Evolutionary conservation across 2,888 invertebrate species (phyloP), one percentile per base, ranked within the genome.

Genomic region (Euzetes globulus): DNA sequence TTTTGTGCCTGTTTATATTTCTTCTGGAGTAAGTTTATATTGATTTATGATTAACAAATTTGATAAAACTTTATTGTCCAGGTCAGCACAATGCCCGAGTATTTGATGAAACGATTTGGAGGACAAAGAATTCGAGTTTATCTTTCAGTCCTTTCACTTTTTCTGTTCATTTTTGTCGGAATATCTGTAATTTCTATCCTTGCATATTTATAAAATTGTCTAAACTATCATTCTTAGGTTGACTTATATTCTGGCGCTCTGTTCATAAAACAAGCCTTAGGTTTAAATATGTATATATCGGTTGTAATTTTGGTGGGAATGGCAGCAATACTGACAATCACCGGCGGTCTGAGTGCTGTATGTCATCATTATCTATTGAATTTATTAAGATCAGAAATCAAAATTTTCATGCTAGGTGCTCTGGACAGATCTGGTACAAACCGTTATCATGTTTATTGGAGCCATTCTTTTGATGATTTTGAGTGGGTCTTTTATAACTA

Each of bases 41-140:
- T 7, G 3, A n/a, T 47, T 47, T 2, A 9, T 15, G n/a, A 13
- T 7, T 17, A 47, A 13, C 5, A 47, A 7, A 17, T n/a, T 29
- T 63, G 75, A 6, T 47, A 3, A 3, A n/a, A 47, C 3, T n/a
- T 47, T 2, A 29, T 37, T 15, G 13, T 19, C 73, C 78, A 85
- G 80, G 83, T 85, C n/a, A 85, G 81, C 79, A 86, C 86, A 0
- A 83, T 86, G 85, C 86, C 86, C 0, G 86, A 86, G 79, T 86
- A 86, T 79, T 79, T 86, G 47, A 79, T 82, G 76, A 83, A 83
- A 76, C 79, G 86, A 19, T 86, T 85, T 79, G 86, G 86, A 11
- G 86, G 86, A 17, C 83, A 85, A 78, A 79, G 86, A 71, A 86
- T 86, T 74, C 81, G 85, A 22, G 80, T 86, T 17, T 86, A 86